Evolutionary conservation across 2,888 invertebrate genomes (phyloP).

Genomic region (Alloscopus bannaensis): DNA sequence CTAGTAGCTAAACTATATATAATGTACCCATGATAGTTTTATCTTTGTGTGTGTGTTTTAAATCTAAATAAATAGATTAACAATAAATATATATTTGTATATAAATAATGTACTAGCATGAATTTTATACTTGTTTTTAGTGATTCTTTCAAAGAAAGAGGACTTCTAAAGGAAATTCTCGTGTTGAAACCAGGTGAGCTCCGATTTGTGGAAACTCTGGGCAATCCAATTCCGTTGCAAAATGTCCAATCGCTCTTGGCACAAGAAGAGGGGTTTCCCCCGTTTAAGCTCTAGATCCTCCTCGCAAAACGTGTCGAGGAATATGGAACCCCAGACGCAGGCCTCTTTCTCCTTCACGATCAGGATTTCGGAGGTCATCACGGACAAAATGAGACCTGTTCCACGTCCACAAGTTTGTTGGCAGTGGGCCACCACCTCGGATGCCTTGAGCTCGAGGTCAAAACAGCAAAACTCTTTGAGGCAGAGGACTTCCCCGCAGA

Average conservation of each 20-base stretch:
- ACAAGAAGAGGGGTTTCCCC: constrained; percentile 66
- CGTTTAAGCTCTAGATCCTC: constrained; percentile 65
- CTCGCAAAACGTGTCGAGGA: constrained; percentile 65
- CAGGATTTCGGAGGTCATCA: constrained; percentile 58
- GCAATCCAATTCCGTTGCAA: constrained; percentile 64
- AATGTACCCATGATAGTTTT: no score
- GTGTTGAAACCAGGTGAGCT: constrained; percentile 64
- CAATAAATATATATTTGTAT: neutral
- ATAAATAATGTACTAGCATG: constrained; percentile 41
- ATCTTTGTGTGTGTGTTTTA: neutral
- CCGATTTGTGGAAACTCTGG: constrained; percentile 58
- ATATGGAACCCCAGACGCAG: constrained; percentile 68
- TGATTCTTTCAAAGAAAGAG: constrained; percentile 19
- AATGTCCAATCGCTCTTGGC: constrained; percentile 65
- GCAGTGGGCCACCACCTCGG: constrained; percentile 59
- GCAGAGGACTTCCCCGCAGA: constrained; percentile 64
- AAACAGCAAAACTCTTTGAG: constrained; percentile 63
- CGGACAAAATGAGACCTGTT: constrained; percentile 60
- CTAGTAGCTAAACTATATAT: no score
- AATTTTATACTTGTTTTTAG: constrained; percentile 52
- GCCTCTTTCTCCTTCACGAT: constrained; percentile 63
- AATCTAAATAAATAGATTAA: constrained; percentile 1
- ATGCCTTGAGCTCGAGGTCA: constrained; percentile 43
- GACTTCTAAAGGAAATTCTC: constrained; percentile 59
- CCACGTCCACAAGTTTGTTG: constrained; percentile 62